These are phyloP conservation scores for Cephonodes hylas DNA, from an alignment of 2,888 invertebrate species.

Conservation along the genomic window DNA sequence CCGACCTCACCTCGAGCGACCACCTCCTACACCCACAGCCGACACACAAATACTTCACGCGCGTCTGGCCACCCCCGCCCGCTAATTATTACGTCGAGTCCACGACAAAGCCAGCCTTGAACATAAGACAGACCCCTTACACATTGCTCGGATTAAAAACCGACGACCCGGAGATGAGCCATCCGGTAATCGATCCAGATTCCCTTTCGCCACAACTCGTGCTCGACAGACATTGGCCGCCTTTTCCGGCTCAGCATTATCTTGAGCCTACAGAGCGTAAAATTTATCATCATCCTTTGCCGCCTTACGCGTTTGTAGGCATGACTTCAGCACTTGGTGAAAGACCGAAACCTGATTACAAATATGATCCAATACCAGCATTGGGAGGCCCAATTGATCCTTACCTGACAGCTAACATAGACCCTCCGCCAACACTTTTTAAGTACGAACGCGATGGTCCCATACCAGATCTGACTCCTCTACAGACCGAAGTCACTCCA, in stretches of 20 bases:
- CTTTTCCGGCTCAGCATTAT: constrained; percentile 73
- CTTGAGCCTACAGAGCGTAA: constrained; percentile 62
- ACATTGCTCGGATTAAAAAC: constrained; percentile 69
- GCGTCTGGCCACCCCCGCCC: constrained; percentile 66
- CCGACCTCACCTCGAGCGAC: constrained; percentile 43
- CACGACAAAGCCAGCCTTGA: constrained; percentile 51
- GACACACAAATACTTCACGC: constrained; percentile 65
- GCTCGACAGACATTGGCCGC: constrained; percentile 70
- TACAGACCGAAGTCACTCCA: constrained; percentile 55
- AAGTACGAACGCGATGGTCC: constrained; percentile 72
- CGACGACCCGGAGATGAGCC: constrained; percentile 55
- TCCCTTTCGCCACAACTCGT: constrained; percentile 64
- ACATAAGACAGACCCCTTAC: constrained; percentile 57
- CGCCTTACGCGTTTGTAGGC: constrained; percentile 67
- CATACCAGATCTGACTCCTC: constrained; percentile 62
- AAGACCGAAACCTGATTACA: constrained; percentile 65
- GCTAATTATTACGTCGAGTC: constrained; percentile 72
- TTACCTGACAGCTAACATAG: constrained; percentile 53
- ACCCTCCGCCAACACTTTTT: constrained; percentile 66
- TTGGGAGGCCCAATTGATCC: constrained; percentile 69
- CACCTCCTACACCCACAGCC: constrained; percentile 63
- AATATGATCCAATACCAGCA: constrained; percentile 64
- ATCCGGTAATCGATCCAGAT: constrained; percentile 62
- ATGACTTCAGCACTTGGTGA: constrained; percentile 72
- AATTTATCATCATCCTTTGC: constrained; percentile 61